Percentiles rank a stretch among this genome's conserved stretches.
These are phyloP conservation scores for Forbesichthys papilliferus DNA, from an alignment of 2,113 vertebrate genomes.

Conservation along the genomic window DNA sequence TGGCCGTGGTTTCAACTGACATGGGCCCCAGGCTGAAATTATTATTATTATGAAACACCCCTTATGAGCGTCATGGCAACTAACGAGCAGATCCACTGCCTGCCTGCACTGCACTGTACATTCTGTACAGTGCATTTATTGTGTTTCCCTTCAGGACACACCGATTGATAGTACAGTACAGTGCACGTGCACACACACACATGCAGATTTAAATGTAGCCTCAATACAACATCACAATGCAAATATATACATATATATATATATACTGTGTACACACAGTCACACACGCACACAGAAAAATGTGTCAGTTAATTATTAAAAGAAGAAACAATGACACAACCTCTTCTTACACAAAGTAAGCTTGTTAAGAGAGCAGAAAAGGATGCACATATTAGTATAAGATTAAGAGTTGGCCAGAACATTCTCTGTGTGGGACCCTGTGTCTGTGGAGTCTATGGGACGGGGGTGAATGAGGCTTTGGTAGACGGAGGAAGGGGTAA, in stretches of 20 bases:
- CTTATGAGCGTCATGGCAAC: constrained; percentile 29
- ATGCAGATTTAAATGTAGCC: neutral
- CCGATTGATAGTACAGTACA: neutral
- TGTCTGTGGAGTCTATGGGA: constrained; percentile 13
- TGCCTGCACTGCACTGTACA: neutral
- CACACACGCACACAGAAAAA: neutral
- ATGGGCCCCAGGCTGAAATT: constrained; percentile 36
- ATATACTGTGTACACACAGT: neutral
- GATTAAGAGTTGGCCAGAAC: neutral
- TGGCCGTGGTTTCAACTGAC: constrained; percentile 32
- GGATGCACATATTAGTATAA: neutral
- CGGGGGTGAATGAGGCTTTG: too few relatives aligned
- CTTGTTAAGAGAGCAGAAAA: constrained; percentile 4
- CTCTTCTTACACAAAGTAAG: neutral
- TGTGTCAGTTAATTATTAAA: too few relatives aligned
- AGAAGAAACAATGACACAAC: neutral
- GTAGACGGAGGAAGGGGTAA: too few relatives aligned
- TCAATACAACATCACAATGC: neutral
- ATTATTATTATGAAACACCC: constrained; percentile 47
- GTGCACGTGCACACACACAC: neutral
- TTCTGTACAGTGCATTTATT: neutral
- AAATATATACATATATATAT: neutral
- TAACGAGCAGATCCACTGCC: constrained; percentile 35
- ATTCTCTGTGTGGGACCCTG: constrained; percentile 17
- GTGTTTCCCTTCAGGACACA: neutral